Conservation (phyloP, 2,888 invertebrate genomes). For the Cloeon dipterum region DNA sequence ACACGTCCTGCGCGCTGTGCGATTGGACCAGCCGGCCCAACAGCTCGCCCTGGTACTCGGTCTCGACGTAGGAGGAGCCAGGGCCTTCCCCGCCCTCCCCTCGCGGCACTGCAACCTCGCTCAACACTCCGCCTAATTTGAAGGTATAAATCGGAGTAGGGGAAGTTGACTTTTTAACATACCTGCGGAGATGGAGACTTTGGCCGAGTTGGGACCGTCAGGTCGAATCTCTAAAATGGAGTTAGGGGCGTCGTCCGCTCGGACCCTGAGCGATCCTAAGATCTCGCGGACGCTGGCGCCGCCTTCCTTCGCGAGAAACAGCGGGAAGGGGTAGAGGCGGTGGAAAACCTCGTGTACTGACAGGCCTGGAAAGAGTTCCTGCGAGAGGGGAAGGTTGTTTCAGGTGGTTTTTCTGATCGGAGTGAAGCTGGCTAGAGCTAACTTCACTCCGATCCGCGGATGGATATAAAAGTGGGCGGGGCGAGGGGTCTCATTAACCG, state of each 20-base stretch:
- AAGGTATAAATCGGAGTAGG: too few species aligned
- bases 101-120: background rate
- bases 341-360: constrained; percentile 43
- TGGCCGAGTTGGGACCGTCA: too few species aligned
- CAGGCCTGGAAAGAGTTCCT: constrained; percentile 46
- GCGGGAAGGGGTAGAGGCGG: constrained; percentile 62
- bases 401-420: too few species aligned
- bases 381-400: too few species aligned
- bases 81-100: constrained; percentile 6
- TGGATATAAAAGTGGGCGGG: too few species aligned
- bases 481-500: background rate
- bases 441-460: too few species aligned
- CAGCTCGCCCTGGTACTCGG: constrained; percentile 54
- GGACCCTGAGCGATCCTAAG: constrained; percentile 36
- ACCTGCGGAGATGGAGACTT: too few species aligned
- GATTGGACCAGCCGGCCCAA: constrained; percentile 56
- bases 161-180: too few species aligned
- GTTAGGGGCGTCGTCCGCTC: too few species aligned
- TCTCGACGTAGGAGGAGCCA: constrained; percentile 30
- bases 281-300: constrained; percentile 45
- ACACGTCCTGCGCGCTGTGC: constrained; percentile 61
- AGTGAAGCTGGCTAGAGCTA: too few species aligned
- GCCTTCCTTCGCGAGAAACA: constrained; percentile 57
- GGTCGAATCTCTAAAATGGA: too few species aligned
- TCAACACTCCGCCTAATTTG: too few species aligned